Conservation (phyloP, 2,113 vertebrate species). For the Pteropus alecto region DNA sequence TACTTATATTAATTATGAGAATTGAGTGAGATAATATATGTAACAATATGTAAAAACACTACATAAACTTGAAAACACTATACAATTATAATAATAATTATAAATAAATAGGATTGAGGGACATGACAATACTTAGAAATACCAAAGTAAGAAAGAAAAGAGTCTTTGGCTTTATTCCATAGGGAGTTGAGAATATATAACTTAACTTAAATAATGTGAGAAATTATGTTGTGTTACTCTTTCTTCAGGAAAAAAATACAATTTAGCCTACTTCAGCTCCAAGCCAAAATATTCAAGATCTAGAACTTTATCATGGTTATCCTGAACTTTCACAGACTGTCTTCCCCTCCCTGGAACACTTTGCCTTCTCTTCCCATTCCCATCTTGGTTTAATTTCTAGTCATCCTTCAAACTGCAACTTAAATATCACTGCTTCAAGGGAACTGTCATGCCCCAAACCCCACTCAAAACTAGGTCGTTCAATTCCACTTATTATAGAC, state of each 20-base stretch:
- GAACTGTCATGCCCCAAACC: neutral
- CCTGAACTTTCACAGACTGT: neutral
- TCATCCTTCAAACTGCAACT: neutral
- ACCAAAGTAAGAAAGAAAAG: neutral
- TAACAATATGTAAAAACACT: neutral
- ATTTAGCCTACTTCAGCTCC: neutral
- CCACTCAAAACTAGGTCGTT: neutral
- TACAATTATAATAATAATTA: neutral
- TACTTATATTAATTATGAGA: neutral
- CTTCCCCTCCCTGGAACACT: neutral
- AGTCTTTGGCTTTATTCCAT: neutral
- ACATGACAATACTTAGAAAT: neutral
- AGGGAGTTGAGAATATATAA: neutral
- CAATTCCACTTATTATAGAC: neutral
- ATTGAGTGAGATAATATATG: neutral
- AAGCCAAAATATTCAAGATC: neutral
- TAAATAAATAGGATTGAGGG: neutral
- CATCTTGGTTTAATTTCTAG: neutral
- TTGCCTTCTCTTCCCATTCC: neutral
- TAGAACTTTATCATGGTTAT: neutral
- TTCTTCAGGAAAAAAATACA: neutral
- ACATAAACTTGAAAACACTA: neutral
- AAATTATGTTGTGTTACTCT: neutral
- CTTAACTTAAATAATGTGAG: neutral
- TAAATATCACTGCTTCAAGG: neutral